phyloP scores from a whole-genome alignment of 2,888 invertebrate species.

The Cryptus armator region DNA sequence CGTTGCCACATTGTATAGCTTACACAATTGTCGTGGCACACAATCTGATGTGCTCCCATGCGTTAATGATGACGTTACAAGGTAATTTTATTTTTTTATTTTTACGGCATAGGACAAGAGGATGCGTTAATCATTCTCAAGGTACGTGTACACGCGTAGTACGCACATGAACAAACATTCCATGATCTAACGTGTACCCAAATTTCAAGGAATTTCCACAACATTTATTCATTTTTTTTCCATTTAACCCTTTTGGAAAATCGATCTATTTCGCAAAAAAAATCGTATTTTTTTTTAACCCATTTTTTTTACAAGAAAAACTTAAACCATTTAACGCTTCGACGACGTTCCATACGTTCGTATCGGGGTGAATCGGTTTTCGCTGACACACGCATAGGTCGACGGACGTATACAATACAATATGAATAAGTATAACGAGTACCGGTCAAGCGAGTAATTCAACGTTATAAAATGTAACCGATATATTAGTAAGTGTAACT shows the following conservation, averaged over 20 bases:
- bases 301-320: neutral
- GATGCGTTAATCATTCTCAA: conserved; percentile 49
- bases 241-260: neutral
- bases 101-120: neutral
- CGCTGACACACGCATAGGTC: neutral
- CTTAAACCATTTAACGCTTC: neutral
- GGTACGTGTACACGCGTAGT: conserved; percentile 18
- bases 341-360: neutral
- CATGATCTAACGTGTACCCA: neutral
- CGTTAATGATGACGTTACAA: conserved; percentile 41
- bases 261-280: too few species aligned
- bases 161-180: conserved; percentile 16
- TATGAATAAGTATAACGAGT: conserved; percentile 37
- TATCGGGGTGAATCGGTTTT: conserved; percentile 1
- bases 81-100: neutral
- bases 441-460: conserved; percentile 62
- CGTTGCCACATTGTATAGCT: conserved; percentile 5
- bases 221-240: neutral
- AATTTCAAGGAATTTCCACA: neutral
- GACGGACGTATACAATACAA: neutral
- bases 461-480: conserved; percentile 59
- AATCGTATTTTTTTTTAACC: too few species aligned
- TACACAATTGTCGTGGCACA: conserved; percentile 21
- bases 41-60: conserved; percentile 13
- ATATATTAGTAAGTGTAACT: conserved; percentile 51